Evolutionary conservation across 2,797 vertebrate species (phyloP), one percentile per base, ranked within the genome.

Genomic region (Eulemur rubriventer): DNA sequence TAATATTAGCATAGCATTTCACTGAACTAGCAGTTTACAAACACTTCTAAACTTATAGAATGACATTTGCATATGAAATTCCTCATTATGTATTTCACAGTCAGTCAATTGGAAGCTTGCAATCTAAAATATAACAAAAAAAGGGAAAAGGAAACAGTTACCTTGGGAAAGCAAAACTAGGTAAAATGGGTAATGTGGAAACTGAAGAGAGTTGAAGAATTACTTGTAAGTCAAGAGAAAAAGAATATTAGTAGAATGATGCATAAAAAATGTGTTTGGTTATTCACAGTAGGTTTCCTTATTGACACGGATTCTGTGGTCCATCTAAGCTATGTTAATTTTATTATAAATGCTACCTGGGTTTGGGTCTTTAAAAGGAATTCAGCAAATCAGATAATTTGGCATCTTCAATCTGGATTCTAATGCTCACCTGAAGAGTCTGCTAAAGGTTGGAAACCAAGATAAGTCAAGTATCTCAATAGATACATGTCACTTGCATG

Each of bases 41-140:
- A 94, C 61, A 76, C 48, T 92, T 96, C 8, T 84, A 88, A 92
- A 96, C 81, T 92, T 89, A 72, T n/a, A 26, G 33, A 89, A 61
- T 72, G 76, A 88, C 4, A 82, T 67, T 91, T 91, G 24, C 43
- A 69, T 86, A 76, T 61, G 84, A 84, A 92, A 73, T 72, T 87
- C 17, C 11, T 28, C 43, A 13, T 87, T 92, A 46, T 38, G 22
- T 35, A 61, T 86, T 81, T 79, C 28, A 70, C 50, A 69, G 28
- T 76, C 35, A 81, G n/a, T 94, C n/a, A 85, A 67, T 93, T 89
- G 33, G 63, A 95, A 95, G 28, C 48, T 91, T 87, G 30, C 0
- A 26, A 57, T 67, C 33, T 95, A 61, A 96, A 81, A 65, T 76
- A 79, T 24, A 84, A 76, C 11, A 67, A 65, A 16, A 92, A 59